Percentiles rank a stretch among this genome's conserved stretches.
These are phyloP conservation scores for Drosophila pegasa DNA, from an alignment of 2,888 invertebrate genomes.

Conservation along the genomic window DNA sequence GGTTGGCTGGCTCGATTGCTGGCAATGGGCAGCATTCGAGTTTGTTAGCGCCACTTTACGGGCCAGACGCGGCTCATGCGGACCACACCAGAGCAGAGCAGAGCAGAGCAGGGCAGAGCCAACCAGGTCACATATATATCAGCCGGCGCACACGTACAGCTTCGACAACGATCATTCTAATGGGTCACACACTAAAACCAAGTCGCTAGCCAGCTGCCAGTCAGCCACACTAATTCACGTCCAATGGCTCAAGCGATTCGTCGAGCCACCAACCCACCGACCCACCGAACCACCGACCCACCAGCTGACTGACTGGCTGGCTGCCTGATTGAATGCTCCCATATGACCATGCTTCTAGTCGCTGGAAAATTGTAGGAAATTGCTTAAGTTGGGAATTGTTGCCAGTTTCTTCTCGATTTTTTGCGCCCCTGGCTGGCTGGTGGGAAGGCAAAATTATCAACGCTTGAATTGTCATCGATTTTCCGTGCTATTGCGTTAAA, in stretches of 20 bases:
- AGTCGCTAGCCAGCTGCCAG: conserved; percentile 56
- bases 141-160: conserved; percentile 72
- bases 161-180: conserved; percentile 79
- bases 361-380: conserved; percentile 78
- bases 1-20: conserved; percentile 33
- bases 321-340: conserved; percentile 51
- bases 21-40: conserved; percentile 61
- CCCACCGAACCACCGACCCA: conserved; percentile 11
- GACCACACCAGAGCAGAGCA: conserved; percentile 13
- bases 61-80: conserved; percentile 48
- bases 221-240: conserved; percentile 69
- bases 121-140: conserved; percentile 71
- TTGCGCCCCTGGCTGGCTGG: conserved; percentile 59
- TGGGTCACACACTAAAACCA: conserved; percentile 76
- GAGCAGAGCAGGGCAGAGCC: conserved; percentile 16
- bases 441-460: conserved; percentile 74
- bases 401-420: conserved; percentile 47
- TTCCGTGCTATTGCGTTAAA: conserved; percentile 79
- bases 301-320: conserved; percentile 18
- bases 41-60: conserved; percentile 72
- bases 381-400: conserved; percentile 78
- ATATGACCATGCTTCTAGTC: conserved; percentile 57
- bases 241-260: conserved; percentile 66
- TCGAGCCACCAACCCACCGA: conserved; percentile 15
- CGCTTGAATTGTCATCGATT: conserved; percentile 80